Conservation (phyloP, 1,140 invertebrate species). For the Caenorhabditis briggsae region DNA sequence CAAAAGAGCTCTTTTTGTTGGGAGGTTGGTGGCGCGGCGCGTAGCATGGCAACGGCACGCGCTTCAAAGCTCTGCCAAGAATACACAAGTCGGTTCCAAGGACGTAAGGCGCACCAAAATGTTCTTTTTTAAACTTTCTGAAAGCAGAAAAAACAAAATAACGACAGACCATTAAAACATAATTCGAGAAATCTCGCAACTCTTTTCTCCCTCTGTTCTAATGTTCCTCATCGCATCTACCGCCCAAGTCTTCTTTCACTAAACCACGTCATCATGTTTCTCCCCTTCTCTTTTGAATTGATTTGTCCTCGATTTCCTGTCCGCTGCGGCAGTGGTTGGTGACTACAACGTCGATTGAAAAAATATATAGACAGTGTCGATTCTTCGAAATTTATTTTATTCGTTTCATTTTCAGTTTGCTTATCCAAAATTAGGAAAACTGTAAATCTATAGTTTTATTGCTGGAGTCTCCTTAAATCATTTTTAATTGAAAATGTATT, state of each 20-base stretch:
- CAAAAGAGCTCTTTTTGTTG: too few species aligned
- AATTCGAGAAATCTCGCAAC: neutral
- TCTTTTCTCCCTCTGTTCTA: neutral
- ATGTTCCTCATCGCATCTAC: neutral
- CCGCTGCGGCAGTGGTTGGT: neutral
- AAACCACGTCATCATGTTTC: neutral
- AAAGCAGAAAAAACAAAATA: neutral
- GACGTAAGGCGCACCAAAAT: too few species aligned
- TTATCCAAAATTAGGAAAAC: too few species aligned
- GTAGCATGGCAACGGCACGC: conserved; percentile 16
- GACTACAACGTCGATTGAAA: neutral
- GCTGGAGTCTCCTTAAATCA: too few species aligned
- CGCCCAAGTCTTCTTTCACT: neutral
- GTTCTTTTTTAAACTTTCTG: neutral
- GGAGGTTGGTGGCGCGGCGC: neutral
- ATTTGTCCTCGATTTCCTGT: conserved; percentile 29
- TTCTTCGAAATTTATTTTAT: neutral
- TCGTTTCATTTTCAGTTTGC: neutral
- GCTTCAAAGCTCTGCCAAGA: neutral
- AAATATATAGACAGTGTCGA: neutral
- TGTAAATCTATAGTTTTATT: too few species aligned
- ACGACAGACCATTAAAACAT: neutral
- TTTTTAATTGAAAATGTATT: too few species aligned
- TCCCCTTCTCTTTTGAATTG: conserved; percentile 1
- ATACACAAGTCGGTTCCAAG: neutral